phyloP scores from a whole-genome alignment of 2,888 invertebrate genomes.

The Lasioglossum calceatum region DNA sequence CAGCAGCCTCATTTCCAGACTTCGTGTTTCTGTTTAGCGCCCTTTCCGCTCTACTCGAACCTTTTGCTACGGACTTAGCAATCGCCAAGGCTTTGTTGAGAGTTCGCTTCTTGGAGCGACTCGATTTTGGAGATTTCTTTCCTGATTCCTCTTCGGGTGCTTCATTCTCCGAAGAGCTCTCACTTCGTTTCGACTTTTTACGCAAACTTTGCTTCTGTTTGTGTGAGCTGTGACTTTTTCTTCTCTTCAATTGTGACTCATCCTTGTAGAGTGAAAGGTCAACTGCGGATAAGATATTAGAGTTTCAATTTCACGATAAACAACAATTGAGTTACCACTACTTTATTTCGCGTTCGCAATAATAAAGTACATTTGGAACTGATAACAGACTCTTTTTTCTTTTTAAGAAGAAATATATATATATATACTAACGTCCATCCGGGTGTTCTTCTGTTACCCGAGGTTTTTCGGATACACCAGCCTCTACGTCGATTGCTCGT shows the following conservation, averaged over 20 bases:
- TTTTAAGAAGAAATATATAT: not conserved
- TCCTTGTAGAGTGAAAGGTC: conserved; percentile 93
- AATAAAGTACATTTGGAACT: conserved; percentile 15
- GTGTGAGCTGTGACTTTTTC: conserved; percentile 78
- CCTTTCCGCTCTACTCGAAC: conserved; percentile 81
- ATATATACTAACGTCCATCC: conserved; percentile 88
- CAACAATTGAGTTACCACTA: conserved; percentile 16
- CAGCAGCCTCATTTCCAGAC: conserved; percentile 54
- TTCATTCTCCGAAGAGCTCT: conserved; percentile 75
- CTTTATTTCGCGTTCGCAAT: not conserved
- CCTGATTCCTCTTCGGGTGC: conserved; percentile 74
- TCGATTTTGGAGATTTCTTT: conserved; percentile 72
- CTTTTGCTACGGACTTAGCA: conserved; percentile 80
- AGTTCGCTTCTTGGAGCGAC: conserved; percentile 72
- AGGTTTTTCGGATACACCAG: conserved; percentile 88
- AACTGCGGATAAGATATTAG: conserved; percentile 86
- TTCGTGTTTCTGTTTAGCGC: conserved; percentile 80
- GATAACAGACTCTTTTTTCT: not conserved
- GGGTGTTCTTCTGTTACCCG: conserved; percentile 93
- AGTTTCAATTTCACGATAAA: conserved; percentile 26
- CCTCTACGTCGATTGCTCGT: conserved; percentile 93
- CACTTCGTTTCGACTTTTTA: conserved; percentile 76
- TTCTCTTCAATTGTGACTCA: conserved; percentile 91
- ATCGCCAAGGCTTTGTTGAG: conserved; percentile 78
- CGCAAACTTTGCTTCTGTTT: conserved; percentile 85